Evolutionary conservation across 2,797 vertebrate genomes (phyloP).

Genomic region (Crenuchus spilurus): DNA sequence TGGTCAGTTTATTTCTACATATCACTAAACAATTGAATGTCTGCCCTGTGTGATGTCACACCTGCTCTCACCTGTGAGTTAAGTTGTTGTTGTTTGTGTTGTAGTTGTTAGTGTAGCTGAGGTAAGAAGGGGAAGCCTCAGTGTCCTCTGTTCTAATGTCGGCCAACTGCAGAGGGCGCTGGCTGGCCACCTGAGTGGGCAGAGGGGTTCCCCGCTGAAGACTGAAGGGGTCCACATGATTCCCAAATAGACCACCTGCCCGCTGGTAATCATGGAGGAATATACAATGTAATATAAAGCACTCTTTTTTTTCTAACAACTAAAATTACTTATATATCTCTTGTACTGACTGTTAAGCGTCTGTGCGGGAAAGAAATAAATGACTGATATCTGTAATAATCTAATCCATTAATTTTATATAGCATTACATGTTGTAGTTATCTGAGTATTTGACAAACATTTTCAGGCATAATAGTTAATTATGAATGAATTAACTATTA

Average conservation of each 20-base stretch:
- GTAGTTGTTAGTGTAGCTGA: conserved; percentile 69
- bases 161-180: conserved; percentile 85
- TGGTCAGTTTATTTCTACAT: too few species aligned
- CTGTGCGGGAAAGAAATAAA: too few species aligned
- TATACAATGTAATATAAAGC: neutral
- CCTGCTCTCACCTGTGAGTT: conserved; percentile 60
- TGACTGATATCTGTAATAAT: too few species aligned
- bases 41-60: neutral
- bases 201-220: conserved; percentile 75
- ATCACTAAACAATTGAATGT: too few species aligned
- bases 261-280: conserved; percentile 70
- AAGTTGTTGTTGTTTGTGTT: conserved; percentile 68
- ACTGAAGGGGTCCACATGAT: conserved; percentile 81
- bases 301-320: too few species aligned
- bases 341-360: too few species aligned
- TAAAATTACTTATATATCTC: too few species aligned
- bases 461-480: too few species aligned
- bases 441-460: too few species aligned
- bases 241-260: conserved; percentile 86
- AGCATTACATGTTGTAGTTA: too few species aligned
- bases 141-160: conserved; percentile 78
- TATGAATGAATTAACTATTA: too few species aligned
- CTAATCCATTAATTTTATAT: too few species aligned
- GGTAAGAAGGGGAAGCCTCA: conserved; percentile 74
- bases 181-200: conserved; percentile 79